A percentile compares a stretch with the other conserved stretches of the same genome.
These are phyloP conservation scores for Neopipo cinnamomea DNA, from an alignment of 2,113 vertebrate genomes.

Conservation along the genomic window DNA sequence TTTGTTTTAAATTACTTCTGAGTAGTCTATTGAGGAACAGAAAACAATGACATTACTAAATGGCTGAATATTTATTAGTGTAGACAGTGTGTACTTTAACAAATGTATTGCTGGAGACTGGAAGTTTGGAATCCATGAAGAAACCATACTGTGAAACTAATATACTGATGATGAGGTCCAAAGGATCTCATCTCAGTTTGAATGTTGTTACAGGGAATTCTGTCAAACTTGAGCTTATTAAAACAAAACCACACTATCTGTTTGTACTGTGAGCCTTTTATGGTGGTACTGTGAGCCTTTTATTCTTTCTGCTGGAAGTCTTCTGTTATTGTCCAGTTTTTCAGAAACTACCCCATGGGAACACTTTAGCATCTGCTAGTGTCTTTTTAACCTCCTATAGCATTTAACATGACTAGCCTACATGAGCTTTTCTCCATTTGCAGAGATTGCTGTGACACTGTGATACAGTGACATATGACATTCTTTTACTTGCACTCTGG, in stretches of 20 bases:
- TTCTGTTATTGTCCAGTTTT: background rate
- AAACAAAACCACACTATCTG: background rate
- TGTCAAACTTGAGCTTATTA: background rate
- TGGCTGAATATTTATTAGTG: background rate
- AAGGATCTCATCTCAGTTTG: background rate
- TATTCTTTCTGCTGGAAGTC: background rate
- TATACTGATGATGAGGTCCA: background rate
- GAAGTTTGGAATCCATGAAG: background rate
- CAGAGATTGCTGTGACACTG: background rate
- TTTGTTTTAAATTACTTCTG: slow-evolving; percentile 23
- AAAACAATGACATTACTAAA: background rate
- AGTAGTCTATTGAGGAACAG: background rate
- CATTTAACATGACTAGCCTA: background rate
- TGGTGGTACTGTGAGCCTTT: background rate
- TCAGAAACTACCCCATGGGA: background rate
- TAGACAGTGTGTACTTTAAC: background rate
- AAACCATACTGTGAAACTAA: background rate
- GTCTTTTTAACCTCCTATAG: background rate
- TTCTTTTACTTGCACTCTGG: background rate
- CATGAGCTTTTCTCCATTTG: background rate
- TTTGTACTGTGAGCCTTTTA: background rate
- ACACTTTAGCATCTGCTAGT: background rate
- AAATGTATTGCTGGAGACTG: background rate
- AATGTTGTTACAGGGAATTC: background rate
- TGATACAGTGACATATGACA: background rate